Conservation (phyloP, 2,797 vertebrate species). For the Chloroceryle amazona region DNA sequence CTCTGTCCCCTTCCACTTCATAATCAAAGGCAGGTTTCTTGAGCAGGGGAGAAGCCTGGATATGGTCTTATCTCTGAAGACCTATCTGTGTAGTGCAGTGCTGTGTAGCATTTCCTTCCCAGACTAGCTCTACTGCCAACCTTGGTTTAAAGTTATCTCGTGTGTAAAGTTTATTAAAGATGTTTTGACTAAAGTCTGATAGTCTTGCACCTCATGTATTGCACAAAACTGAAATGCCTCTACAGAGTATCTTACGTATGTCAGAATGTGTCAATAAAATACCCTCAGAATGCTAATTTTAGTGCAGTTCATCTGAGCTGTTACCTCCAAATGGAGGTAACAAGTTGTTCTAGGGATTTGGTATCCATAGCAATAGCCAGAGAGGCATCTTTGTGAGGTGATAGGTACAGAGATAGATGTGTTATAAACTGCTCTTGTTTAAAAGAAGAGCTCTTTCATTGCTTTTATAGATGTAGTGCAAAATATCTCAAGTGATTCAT, state of each 20-base stretch:
- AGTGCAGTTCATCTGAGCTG: not conserved
- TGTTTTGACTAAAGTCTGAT: not conserved
- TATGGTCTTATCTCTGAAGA: not conserved
- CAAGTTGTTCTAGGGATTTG: not conserved
- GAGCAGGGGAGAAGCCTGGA: not conserved
- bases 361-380: not conserved
- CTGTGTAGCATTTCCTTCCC: accelerated
- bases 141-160: not conserved
- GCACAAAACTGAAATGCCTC: not conserved
- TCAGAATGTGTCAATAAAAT: not conserved
- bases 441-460: not conserved
- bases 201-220: not conserved
- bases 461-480: not conserved
- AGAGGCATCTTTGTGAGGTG: not conserved
- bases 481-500: not conserved
- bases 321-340: not conserved
- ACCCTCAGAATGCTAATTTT: not conserved
- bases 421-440: not conserved
- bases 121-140: not conserved
- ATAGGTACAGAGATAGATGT: not conserved
- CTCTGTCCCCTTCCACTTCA: not conserved
- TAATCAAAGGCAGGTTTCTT: not conserved
- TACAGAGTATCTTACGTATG: not conserved
- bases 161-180: not conserved
- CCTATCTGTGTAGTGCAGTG: not conserved